Conservation (phyloP, 2,797 vertebrate genomes). For the Gadopsis marmoratus region DNA sequence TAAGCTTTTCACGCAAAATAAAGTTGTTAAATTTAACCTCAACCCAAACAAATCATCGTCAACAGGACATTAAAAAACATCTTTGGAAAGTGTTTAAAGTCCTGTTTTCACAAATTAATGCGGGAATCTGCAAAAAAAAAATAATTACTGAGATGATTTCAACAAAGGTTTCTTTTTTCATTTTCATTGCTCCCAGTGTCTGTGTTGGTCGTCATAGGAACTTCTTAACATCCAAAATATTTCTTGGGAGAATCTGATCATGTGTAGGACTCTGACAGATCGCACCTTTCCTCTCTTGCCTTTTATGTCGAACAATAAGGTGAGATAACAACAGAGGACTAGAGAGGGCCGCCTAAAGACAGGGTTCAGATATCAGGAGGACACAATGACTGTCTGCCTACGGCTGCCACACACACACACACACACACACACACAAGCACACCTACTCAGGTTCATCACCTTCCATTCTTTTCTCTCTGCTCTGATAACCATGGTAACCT, state of each 20-base stretch:
- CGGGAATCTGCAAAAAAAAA: neutral
- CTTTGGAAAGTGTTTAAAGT: neutral
- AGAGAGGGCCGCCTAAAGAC: slow-evolving; percentile 37
- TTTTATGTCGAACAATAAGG: slow-evolving; percentile 56
- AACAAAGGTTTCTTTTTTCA: neutral
- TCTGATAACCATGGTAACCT: slow-evolving; percentile 78
- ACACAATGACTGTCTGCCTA: slow-evolving; percentile 72
- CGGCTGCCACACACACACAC: slow-evolving; percentile 17
- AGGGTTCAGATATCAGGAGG: slow-evolving; percentile 69
- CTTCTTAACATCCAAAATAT: slow-evolving; percentile 12
- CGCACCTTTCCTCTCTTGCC: slow-evolving; percentile 28
- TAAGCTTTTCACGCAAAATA: neutral
- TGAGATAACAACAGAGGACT: slow-evolving; percentile 47
- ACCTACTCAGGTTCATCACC: slow-evolving; percentile 57
- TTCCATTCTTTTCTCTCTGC: slow-evolving; percentile 69
- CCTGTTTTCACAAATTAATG: neutral
- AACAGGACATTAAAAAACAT: neutral
- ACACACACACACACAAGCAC: slow-evolving; percentile 27
- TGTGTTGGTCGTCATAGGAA: slow-evolving; percentile 6
- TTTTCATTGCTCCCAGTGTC: neutral
- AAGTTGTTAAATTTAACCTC: too few species aligned
- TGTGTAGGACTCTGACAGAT: slow-evolving; percentile 5
- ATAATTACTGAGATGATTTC: neutral
- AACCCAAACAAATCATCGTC: neutral
- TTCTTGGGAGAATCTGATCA: slow-evolving; percentile 19